Evolutionary conservation across 2,888 invertebrate species (phyloP).

Genomic region (Druceiella hillmani): DNA sequence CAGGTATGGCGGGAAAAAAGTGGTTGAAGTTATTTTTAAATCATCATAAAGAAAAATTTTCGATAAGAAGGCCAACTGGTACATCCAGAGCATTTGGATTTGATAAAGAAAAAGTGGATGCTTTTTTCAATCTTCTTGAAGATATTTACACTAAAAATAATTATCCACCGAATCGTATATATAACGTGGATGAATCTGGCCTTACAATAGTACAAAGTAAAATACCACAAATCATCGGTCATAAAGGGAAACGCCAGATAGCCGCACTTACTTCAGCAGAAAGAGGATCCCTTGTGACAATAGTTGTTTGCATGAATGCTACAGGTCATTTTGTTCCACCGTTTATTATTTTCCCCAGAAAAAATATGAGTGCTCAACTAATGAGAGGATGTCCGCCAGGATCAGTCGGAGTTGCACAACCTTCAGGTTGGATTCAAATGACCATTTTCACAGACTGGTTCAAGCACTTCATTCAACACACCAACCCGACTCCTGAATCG

Average conservation of each 20-base stretch:
- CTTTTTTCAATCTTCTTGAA: too few species aligned
- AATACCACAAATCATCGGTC: neutral
- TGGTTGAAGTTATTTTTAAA: too few species aligned
- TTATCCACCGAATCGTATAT: too few species aligned
- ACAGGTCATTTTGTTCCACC: constrained; percentile 25
- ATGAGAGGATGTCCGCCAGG: constrained; percentile 28
- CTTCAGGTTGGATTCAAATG: constrained; percentile 28
- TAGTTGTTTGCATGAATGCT: constrained; percentile 24
- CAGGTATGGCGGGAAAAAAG: too few species aligned
- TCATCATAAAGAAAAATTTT: too few species aligned
- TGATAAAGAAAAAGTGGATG: too few species aligned
- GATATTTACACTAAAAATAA: too few species aligned
- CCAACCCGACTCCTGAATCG: constrained; percentile 13
- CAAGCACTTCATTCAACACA: constrained; percentile 22
- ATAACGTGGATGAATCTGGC: too few species aligned
- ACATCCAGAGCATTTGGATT: too few species aligned
- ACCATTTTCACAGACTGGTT: constrained; percentile 26
- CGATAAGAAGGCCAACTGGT: too few species aligned
- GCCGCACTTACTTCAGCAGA: constrained; percentile 24
- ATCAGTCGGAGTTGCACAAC: constrained; percentile 22
- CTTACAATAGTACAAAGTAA: constrained; percentile 2
- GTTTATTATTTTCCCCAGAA: constrained; percentile 23
- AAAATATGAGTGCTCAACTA: constrained; percentile 27
- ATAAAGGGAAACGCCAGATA: constrained; percentile 10
- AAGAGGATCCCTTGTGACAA: constrained; percentile 25